A percentile compares a stretch with the other conserved stretches of the same genome.
Evolutionary conservation across 2,888 invertebrate species (phyloP).

Genomic region (Trilocha varians): DNA sequence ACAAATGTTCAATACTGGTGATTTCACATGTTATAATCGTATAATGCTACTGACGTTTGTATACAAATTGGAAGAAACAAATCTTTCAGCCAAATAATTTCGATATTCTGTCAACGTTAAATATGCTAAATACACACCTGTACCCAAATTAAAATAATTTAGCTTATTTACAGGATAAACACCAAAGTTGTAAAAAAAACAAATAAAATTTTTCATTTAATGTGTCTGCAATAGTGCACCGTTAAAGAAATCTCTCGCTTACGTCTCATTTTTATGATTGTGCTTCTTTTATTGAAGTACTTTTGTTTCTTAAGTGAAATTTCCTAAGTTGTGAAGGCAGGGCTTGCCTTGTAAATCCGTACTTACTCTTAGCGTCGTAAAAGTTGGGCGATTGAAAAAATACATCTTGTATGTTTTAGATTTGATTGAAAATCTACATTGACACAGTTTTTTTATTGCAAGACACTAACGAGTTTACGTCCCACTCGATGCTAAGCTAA

Average conservation of each 20-base stretch:
- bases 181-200: not conserved
- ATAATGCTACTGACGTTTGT: too few relatives aligned
- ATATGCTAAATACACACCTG: too few relatives aligned
- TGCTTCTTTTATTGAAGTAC: constrained; percentile 71
- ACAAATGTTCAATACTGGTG: too few relatives aligned
- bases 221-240: constrained; percentile 22
- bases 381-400: constrained; percentile 64
- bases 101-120: too few relatives aligned
- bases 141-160: too few relatives aligned
- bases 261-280: constrained; percentile 67
- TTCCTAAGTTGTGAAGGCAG: constrained; percentile 62
- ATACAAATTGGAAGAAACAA: too few relatives aligned
- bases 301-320: constrained; percentile 71
- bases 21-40: too few relatives aligned
- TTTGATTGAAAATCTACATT: too few relatives aligned
- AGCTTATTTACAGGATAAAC: not conserved
- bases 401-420: constrained; percentile 26
- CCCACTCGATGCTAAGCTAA: too few relatives aligned
- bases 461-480: too few relatives aligned
- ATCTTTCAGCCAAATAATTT: too few relatives aligned
- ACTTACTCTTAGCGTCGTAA: constrained; percentile 61
- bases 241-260: constrained; percentile 48
- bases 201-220: not conserved
- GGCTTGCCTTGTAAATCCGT: constrained; percentile 61
- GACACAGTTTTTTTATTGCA: too few relatives aligned